Evolutionary conservation across 53 echinoderm and acorn worm species (phyloP).

Genomic region (Crossaster papposus): DNA sequence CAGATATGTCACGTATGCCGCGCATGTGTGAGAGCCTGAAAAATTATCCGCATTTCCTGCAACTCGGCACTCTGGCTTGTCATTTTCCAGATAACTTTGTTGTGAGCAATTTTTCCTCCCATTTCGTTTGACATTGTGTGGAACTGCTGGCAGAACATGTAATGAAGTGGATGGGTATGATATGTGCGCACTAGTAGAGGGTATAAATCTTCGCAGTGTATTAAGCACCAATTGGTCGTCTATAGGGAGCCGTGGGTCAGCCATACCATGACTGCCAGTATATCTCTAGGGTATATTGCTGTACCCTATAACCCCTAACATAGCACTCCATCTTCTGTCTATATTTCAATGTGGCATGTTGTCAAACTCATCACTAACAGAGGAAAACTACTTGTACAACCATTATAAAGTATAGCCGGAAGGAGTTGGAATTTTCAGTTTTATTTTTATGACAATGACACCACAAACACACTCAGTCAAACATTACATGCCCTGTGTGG

Average conservation of each 20-base stretch:
- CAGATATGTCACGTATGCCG: constrained; percentile 12
- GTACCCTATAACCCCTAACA: constrained; percentile 35
- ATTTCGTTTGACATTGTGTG: constrained; percentile 21
- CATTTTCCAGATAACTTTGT: constrained; percentile 13
- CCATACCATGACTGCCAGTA: constrained; percentile 37
- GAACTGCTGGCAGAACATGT: constrained; percentile 12
- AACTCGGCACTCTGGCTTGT: constrained; percentile 20
- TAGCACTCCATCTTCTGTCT: constrained; percentile 41
- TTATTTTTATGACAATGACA: no score
- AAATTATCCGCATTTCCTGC: constrained; percentile 1
- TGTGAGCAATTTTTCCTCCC: neutral
- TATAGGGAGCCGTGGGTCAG: constrained; percentile 32
- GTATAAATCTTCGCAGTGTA: constrained; percentile 34
- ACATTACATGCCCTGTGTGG: no score
- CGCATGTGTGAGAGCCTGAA: neutral
- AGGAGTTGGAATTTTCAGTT: neutral
- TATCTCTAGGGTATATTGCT: constrained; percentile 18
- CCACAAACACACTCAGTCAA: no score
- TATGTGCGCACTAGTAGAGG: constrained; percentile 10
- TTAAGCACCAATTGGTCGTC: constrained; percentile 33
- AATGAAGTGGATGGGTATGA: constrained; percentile 30
- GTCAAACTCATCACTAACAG: constrained; percentile 49
- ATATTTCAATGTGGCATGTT: constrained; percentile 58
- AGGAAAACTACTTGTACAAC: constrained; percentile 8
- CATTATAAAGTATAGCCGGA: neutral